phyloP scores from a whole-genome alignment of 2,888 invertebrate genomes.

The Dione vanillae region DNA sequence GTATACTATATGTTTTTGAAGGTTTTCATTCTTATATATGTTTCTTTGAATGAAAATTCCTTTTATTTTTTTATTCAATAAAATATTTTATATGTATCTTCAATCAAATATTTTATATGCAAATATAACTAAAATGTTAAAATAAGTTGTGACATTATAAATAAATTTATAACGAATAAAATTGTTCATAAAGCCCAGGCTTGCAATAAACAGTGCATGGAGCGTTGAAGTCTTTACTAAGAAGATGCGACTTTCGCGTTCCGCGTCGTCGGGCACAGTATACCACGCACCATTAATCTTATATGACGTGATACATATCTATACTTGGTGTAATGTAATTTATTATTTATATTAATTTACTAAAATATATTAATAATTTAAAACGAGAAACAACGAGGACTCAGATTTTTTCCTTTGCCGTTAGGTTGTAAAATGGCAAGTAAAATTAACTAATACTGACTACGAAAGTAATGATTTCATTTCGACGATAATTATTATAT shows the following conservation, averaged over 20 bases:
- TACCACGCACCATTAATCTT: slow-evolving; percentile 49
- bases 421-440: too few species aligned
- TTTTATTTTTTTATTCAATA: too few species aligned
- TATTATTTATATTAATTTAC: background rate
- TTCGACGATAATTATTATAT: too few species aligned
- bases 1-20: too few species aligned
- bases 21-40: too few species aligned
- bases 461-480: too few species aligned
- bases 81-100: background rate
- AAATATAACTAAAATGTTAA: background rate
- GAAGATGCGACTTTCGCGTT: slow-evolving; percentile 72
- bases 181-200: slow-evolving; percentile 23
- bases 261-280: slow-evolving; percentile 61
- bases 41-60: too few species aligned
- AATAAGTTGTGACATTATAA: background rate
- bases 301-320: slow-evolving; percentile 30
- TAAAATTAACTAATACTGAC: background rate
- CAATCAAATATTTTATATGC: too few species aligned
- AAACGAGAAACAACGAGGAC: background rate
- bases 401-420: background rate
- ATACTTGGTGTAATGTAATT: slow-evolving; percentile 7
- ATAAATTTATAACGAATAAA: slow-evolving; percentile 8
- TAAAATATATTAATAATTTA: too few species aligned
- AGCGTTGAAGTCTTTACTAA: slow-evolving; percentile 50
- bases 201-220: slow-evolving; percentile 46